Base-by-base conservation (phyloP, 2,113 vertebrate genomes). In the Phainopepla nitens region DNA sequence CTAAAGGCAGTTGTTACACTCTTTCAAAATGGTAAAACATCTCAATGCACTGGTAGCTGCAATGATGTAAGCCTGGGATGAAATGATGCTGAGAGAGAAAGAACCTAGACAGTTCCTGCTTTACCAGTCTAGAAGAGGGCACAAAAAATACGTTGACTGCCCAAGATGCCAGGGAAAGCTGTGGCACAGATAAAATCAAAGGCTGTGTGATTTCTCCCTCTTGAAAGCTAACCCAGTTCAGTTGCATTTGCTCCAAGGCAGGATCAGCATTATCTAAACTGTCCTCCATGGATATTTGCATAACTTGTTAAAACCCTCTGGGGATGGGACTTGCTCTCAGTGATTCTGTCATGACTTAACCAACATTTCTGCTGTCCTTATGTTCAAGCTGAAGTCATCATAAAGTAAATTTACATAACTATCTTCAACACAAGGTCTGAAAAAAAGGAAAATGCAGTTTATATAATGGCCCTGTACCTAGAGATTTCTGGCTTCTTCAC, bases 241-340 rank as follows among this genome's bases (percentile, higher is more conserved):
- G 0, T 73, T 82, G n/a, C 21, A 25, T 54, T 95, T 90, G 92
- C 82, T 94, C 76, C 64, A 51, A 87, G 91, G 89, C 89, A 96
- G 72, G 60, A 90, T 94, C 91, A 83, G 68, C 39, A 41, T 81
- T 90, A 84, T 93, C 83, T 89, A 53, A 91, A 87, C 82, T 6
- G 2, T 82, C 21, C 72, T 83, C 35, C 10, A 2, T 93, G 76
- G 80, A 16, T 95, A 95, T 95, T 95, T 97, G 83, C 77, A 83
- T 93, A 96, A 81, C 82, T 81, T 86, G 33, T 81, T 89, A 87
- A 93, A 88, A 78, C 39, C 68, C 86, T 87, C 58, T 3, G 3
- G 80, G 89, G 39, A 71, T 53, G 41, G 56, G 51, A 71, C 91
- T 93, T 90, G 42, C 47, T 87, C 71, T 51, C 72, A 51, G 68